A percentile compares a stretch with the other conserved stretches of the same genome.
These are phyloP conservation scores for Pavo muticus DNA, from an alignment of 2,113 vertebrate species.

Conservation along the genomic window DNA sequence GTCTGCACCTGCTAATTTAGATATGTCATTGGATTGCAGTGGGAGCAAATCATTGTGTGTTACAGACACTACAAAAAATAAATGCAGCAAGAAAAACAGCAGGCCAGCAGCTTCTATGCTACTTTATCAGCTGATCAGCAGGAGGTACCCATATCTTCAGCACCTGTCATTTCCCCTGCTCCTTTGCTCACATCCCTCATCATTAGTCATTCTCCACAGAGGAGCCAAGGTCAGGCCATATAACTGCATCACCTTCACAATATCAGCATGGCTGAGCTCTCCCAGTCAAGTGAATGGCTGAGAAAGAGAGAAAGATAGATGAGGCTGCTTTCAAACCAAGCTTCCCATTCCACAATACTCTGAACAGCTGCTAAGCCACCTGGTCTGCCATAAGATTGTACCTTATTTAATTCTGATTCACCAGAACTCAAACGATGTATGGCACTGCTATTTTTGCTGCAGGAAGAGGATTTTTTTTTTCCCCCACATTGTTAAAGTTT, in stretches of 20 bases:
- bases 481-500: background rate
- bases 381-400: conserved; percentile 17
- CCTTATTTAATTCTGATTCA: conserved; percentile 18
- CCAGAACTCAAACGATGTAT: background rate
- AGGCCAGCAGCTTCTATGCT: background rate
- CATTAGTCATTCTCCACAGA: background rate
- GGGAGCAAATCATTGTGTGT: background rate
- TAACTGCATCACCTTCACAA: conserved; percentile 12
- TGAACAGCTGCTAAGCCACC: conserved; percentile 58
- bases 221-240: conserved; percentile 34
- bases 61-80: background rate
- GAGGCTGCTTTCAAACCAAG: conserved; percentile 21
- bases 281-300: background rate
- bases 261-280: background rate
- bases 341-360: background rate
- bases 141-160: background rate
- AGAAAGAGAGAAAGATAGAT: conserved; percentile 48
- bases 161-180: background rate
- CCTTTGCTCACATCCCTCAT: background rate
- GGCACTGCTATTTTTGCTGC: background rate
- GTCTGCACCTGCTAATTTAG: background rate
- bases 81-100: background rate
- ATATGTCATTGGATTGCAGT: background rate
- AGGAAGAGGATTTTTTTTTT: background rate
- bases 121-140: conserved; percentile 27